These are phyloP conservation scores for Drosophila borborema DNA, from an alignment of 2,888 invertebrate species.

Conservation along the genomic window DNA sequence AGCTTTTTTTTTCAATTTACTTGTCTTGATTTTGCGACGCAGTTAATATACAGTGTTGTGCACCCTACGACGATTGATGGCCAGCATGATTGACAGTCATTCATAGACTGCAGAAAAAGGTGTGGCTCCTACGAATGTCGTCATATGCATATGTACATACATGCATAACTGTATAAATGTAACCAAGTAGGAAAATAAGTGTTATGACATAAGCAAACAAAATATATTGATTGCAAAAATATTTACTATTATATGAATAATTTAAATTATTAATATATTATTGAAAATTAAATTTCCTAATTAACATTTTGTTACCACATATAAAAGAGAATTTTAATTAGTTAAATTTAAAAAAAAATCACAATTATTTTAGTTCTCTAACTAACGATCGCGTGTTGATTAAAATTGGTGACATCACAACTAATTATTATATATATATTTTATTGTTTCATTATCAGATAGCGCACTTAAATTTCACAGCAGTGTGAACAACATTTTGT, in stretches of 20 bases:
- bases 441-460: constrained; percentile 14
- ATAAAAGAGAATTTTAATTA: background rate
- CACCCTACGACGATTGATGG: constrained; percentile 36
- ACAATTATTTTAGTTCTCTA: background rate
- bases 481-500: background rate
- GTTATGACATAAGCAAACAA: background rate
- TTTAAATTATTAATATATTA: no score
- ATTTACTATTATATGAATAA: background rate
- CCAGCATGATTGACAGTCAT: constrained; percentile 3
- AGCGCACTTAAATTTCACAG: constrained; percentile 6
- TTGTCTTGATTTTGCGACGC: constrained; percentile 50
- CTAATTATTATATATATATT: constrained; percentile 3
- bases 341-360: background rate
- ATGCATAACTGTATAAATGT: background rate
- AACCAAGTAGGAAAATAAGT: background rate
- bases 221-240: background rate
- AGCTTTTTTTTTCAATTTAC: constrained; percentile 7
- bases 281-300: no score
- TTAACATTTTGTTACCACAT: background rate
- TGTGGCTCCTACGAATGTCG: constrained; percentile 31
- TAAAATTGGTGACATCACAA: constrained; percentile 9
- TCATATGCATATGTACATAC: background rate
- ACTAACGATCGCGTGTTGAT: background rate
- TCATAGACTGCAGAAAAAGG: constrained; percentile 31
- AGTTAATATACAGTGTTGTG: constrained; percentile 46